Evolutionary conservation across 1,140 invertebrate genomes (phyloP).

Genomic region (Drosophila tani): DNA sequence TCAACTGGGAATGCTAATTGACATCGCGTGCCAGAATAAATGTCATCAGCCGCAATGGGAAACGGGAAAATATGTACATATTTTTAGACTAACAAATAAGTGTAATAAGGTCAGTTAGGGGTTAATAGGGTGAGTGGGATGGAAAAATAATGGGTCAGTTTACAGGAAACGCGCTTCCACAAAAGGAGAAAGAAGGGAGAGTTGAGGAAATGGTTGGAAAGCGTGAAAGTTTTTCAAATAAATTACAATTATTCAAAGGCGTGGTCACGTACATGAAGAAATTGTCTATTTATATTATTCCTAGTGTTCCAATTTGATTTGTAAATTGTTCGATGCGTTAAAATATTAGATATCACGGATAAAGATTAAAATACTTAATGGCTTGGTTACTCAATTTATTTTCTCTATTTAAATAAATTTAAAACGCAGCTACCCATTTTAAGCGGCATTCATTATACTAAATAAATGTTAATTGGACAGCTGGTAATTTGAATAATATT

Average conservation of each 20-base stretch:
- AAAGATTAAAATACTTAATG: not conserved
- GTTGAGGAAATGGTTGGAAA: conserved; percentile 33
- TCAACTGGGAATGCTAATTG: conserved; percentile 53
- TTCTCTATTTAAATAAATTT: not conserved
- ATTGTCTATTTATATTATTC: not conserved
- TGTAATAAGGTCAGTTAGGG: conserved; percentile 61
- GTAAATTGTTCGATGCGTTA: not conserved
- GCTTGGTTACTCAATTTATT: not conserved
- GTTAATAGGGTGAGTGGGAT: conserved; percentile 23
- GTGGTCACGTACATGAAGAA: conserved; percentile 10
- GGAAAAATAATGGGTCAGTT: conserved; percentile 28
- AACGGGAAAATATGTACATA: conserved; percentile 30
- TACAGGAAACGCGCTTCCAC: conserved; percentile 62
- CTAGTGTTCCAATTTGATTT: not conserved
- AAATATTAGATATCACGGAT: not conserved
- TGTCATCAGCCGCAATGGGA: conserved; percentile 39
- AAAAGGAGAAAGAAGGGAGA: not conserved
- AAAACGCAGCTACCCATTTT: not conserved
- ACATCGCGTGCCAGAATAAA: conserved; percentile 57
- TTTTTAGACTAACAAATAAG: conserved; percentile 48
- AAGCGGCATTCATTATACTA: not conserved
- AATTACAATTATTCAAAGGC: conserved; percentile 32
- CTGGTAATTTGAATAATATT: not conserved
- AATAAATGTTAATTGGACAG: not conserved
- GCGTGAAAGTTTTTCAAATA: conserved; percentile 48